phyloP scores from a whole-genome alignment of 2,797 vertebrate genomes.

The Salarias fasciatus region DNA sequence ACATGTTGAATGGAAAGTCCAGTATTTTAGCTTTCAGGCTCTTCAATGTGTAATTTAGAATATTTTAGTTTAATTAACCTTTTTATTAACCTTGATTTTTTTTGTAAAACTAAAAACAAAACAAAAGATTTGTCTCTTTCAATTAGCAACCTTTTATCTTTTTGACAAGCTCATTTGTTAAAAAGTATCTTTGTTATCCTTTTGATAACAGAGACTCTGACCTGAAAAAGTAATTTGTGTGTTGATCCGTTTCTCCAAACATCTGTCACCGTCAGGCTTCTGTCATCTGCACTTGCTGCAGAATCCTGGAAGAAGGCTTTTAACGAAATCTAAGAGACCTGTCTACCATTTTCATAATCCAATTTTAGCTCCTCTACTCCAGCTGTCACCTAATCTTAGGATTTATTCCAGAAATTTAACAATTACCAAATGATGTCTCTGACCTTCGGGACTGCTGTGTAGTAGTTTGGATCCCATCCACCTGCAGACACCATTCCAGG shows the following conservation, averaged over 20 bases:
- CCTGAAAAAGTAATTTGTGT: conserved; percentile 52
- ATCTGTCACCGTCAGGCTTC: conserved; percentile 39
- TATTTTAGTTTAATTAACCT: background rate
- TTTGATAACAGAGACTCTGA: conserved; percentile 19
- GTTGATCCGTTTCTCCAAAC: conserved; percentile 43
- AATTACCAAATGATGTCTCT: background rate
- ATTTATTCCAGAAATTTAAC: conserved; percentile 25
- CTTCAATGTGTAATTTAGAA: too few species aligned
- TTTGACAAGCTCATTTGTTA: conserved; percentile 13
- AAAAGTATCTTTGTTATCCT: conserved; percentile 39
- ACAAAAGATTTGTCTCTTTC: conserved; percentile 3
- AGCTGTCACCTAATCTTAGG: conserved; percentile 37
- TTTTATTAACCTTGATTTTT: background rate
- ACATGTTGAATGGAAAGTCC: too few species aligned
- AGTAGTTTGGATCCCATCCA: background rate
- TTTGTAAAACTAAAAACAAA: background rate
- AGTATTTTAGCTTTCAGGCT: too few species aligned
- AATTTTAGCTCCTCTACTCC: conserved; percentile 44
- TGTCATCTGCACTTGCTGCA: conserved; percentile 41
- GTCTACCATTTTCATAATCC: conserved; percentile 40
- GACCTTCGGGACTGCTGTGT: conserved; percentile 19
- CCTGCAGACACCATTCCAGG: background rate
- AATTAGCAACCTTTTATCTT: background rate
- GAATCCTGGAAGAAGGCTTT: conserved; percentile 33
- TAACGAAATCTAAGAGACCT: conserved; percentile 42